phyloP scores from a whole-genome alignment of 2,797 vertebrate species.

The Ciconia nigra region DNA sequence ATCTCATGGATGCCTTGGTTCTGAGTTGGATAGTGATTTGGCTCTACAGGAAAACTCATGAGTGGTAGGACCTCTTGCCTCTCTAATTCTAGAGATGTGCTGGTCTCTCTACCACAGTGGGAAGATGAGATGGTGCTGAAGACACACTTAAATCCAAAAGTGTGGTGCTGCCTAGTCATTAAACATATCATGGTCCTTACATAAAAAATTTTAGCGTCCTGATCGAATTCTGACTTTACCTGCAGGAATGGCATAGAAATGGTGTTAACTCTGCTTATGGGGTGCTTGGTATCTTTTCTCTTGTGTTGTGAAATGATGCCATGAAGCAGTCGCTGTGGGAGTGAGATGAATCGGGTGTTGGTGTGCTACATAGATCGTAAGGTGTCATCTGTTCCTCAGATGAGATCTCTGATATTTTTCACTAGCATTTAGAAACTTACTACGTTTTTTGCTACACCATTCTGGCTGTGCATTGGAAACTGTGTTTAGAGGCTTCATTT shows the following conservation, averaged over 20 bases:
- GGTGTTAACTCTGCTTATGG: fast-evolving
- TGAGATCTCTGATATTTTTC: neutral
- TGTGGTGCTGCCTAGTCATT: neutral
- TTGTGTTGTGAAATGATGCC: neutral
- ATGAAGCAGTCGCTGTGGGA: neutral
- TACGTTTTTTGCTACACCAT: neutral
- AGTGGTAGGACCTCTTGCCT: neutral
- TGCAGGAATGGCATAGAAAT: fast-evolving
- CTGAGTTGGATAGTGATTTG: fast-evolving
- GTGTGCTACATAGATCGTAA: neutral
- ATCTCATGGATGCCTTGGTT: fast-evolving
- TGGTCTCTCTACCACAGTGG: fast-evolving
- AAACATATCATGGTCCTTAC: fast-evolving
- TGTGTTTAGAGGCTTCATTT: neutral
- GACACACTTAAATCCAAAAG: fast-evolving
- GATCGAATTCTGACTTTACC: fast-evolving
- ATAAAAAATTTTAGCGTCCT: neutral
- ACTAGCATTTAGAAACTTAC: neutral
- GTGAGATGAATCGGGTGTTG: neutral
- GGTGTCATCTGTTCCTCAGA: neutral
- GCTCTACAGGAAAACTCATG: neutral
- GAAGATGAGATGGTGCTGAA: neutral
- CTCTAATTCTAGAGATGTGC: neutral
- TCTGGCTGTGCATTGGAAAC: neutral
- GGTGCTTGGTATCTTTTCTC: neutral